Evolutionary conservation across 2,113 vertebrate genomes (phyloP).

Genomic region (Siniperca chuatsi): DNA sequence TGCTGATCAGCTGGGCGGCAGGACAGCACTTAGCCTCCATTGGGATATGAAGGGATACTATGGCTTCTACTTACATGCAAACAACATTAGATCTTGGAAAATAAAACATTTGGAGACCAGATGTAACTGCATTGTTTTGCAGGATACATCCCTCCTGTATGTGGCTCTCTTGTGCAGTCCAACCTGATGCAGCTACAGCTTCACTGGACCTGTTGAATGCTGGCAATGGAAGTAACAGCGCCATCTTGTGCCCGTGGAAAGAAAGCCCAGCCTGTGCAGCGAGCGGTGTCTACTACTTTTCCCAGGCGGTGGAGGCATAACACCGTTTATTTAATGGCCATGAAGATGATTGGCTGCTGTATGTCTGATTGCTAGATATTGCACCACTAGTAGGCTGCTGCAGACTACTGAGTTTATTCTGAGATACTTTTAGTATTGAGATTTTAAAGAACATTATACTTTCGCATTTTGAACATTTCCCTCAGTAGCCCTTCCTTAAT

Average conservation of each 20-base stretch:
- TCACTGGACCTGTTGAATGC: constrained; percentile 56
- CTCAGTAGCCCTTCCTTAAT: too few species aligned
- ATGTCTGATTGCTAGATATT: not conserved
- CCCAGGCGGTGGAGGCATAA: constrained; percentile 60
- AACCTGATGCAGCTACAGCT: not conserved
- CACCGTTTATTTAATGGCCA: not conserved
- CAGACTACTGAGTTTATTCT: not conserved
- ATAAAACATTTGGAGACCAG: not conserved
- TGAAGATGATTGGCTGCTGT: not conserved
- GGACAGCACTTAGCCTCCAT: not conserved
- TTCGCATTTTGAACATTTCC: too few species aligned
- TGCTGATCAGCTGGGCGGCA: not conserved
- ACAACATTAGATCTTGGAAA: not conserved
- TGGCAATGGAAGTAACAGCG: constrained; percentile 25
- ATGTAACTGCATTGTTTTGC: not conserved
- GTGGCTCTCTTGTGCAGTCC: not conserved
- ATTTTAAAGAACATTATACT: too few species aligned
- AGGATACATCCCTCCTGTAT: not conserved
- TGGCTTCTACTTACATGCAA: not conserved
- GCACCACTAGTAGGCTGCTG: not conserved
- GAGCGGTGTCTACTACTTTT: fast-evolving
- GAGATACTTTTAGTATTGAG: not conserved
- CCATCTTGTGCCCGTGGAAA: constrained; percentile 34
- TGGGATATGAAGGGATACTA: not conserved
- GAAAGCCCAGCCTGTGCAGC: not conserved